Conservation (phyloP, 2,888 invertebrate genomes). For the Coelogynopora nodosa region DNA sequence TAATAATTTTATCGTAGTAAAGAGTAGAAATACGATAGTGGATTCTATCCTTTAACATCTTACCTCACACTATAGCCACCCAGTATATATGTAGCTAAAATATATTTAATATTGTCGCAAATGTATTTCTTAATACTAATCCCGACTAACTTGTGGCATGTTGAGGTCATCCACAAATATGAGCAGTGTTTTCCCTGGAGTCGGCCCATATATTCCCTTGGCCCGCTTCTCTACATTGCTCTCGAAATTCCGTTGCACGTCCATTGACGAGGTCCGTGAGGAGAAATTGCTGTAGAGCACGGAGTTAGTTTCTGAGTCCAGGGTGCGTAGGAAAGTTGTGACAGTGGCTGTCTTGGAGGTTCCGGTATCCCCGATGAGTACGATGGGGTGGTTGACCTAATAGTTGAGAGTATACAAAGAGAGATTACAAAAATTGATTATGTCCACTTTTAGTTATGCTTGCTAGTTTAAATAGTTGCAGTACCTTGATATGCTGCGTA, state of each 20-base stretch:
- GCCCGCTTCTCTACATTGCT: constrained; percentile 46
- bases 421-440: too few relatives aligned
- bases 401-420: too few relatives aligned
- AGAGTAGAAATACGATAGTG: too few relatives aligned
- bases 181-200: constrained; percentile 45
- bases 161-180: constrained; percentile 47
- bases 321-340: constrained; percentile 36
- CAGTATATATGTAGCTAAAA: too few relatives aligned
- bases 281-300: constrained; percentile 46
- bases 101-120: too few relatives aligned
- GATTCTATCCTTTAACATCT: too few relatives aligned
- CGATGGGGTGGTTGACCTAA: constrained; percentile 36
- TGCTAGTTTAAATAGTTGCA: too few relatives aligned
- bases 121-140: too few relatives aligned
- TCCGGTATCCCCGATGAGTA: constrained; percentile 47
- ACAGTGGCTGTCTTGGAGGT: constrained; percentile 47
- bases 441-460: too few relatives aligned
- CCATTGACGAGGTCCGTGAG: constrained; percentile 45
- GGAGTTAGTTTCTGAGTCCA: constrained; percentile 30
- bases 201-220: constrained; percentile 46
- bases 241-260: constrained; percentile 45
- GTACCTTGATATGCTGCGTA: constrained; percentile 32
- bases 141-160: constrained; percentile 47
- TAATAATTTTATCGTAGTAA: too few relatives aligned
- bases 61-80: too few relatives aligned